Conservation (phyloP, 2,113 vertebrate genomes). For the Alosa alosa region DNA sequence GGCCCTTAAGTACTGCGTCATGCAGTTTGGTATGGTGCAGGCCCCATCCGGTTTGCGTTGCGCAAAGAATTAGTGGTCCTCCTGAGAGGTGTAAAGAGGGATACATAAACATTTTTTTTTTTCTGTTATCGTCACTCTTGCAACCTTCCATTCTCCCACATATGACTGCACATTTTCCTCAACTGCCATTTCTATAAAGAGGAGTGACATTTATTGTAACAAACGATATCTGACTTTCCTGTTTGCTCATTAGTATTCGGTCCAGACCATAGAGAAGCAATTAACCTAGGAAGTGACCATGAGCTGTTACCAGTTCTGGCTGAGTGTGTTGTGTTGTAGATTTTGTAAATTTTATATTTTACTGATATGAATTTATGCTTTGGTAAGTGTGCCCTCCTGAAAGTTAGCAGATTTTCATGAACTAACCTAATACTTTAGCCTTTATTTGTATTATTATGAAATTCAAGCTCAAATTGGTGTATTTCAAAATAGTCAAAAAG, state of each 20-base stretch:
- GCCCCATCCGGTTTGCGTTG: not conserved
- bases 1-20: not conserved
- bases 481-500: not conserved
- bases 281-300: constrained; percentile 47
- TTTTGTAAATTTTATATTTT: not conserved
- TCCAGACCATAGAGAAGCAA: constrained; percentile 27
- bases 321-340: not conserved
- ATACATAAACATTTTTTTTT: not conserved
- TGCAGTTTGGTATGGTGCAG: not conserved
- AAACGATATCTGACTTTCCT: constrained; percentile 44
- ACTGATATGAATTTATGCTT: not conserved
- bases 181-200: not conserved
- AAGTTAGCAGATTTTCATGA: not conserved
- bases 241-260: constrained; percentile 30
- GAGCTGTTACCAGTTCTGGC: constrained; percentile 28
- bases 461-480: no score
- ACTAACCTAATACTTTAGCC: not conserved
- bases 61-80: not conserved
- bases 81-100: not conserved
- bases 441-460: not conserved
- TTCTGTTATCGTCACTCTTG: not conserved
- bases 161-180: not conserved
- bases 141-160: not conserved
- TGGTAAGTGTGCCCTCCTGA: not conserved
- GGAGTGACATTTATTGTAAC: constrained; percentile 30